Conservation (phyloP, 2,888 invertebrate species). For the Agrilus cyanescens region DNA sequence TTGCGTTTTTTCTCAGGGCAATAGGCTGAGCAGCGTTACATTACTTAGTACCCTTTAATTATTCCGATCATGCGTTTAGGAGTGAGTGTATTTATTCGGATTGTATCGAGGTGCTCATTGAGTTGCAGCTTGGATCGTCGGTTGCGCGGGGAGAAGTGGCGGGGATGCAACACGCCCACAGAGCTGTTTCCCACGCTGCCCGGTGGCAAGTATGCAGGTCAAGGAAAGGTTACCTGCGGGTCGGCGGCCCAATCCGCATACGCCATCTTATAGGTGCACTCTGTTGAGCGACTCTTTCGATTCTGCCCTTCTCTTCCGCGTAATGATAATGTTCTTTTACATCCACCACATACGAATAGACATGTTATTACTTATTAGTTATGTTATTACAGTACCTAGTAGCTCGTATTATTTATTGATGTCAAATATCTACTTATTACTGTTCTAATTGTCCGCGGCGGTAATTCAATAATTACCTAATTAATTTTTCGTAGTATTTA, state of each 20-base stretch:
- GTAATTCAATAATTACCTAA: too few relatives aligned
- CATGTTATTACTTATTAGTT: too few relatives aligned
- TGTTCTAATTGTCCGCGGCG: too few relatives aligned
- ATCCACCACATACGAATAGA: too few relatives aligned
- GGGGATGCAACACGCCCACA: conserved; percentile 40
- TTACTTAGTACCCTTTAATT: conserved; percentile 23
- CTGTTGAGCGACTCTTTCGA: too few relatives aligned
- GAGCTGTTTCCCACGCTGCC: conserved; percentile 42
- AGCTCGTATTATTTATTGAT: too few relatives aligned
- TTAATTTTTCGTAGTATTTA: too few relatives aligned
- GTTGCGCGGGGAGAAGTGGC: conserved; percentile 40
- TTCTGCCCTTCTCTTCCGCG: too few relatives aligned
- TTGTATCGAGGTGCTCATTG: conserved; percentile 35
- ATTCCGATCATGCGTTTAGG: conserved; percentile 36
- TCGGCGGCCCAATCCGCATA: conserved; percentile 35
- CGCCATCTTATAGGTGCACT: conserved; percentile 12
- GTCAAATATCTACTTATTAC: too few relatives aligned
- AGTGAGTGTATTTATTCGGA: conserved; percentile 30
- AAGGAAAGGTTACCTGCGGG: conserved; percentile 48
- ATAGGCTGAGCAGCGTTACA: conserved; percentile 7
- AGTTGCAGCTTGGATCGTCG: conserved; percentile 34
- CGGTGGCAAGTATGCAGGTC: conserved; percentile 52
- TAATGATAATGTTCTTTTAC: too few relatives aligned
- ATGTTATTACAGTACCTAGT: too few relatives aligned
- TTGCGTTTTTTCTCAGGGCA: conserved; percentile 11